Base-by-base conservation (phyloP, 1,140 invertebrate species). In the Drosophila arawakana region DNA sequence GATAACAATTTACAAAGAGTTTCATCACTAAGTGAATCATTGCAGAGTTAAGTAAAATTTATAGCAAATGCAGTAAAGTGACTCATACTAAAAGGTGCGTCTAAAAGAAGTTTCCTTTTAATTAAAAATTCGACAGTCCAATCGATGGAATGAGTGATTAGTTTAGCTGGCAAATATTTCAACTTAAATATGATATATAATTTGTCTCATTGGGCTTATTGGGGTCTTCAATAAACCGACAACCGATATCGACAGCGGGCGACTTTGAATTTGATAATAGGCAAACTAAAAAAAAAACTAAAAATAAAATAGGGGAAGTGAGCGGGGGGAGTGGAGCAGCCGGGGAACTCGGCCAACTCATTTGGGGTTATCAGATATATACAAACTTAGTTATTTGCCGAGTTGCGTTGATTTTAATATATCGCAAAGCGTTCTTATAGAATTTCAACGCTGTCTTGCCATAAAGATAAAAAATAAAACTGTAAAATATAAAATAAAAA, bases 191-290 rank as follows among this genome's bases (percentile, higher is more conserved):
- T 69, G 68, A 78, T 75, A 88, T 80, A 77, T 71, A 68, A 86
- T 83, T 88, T 86, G 77, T 83, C 80, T 83, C 73, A 82, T 82
- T 76, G 44, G 52, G 54, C 76, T 76, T 86, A 80, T 50, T 63
- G 61, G 44, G 44, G 52, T 71, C 66, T 83, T 61, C 63, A 76
- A 77, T 80, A 67, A 88, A 74, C 59, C 63, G 71, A 88, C 63
- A 71, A 88, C 89, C 83, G 78, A 37, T 83, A 89, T 80, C 82
- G 72, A 3, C 13, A 41, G 62, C 55, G 35, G 49, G 52, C 50
- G 55, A 65, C 66, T 74, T 74, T 69, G 67, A 71, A n/a, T 78
- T 74, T 86, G 81, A 85, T 85, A 85, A 71, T 71, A 61, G n/a
- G 46, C 58, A 43, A 74, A 57, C 58, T 44, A 37, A 67, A 75